Percentiles rank a stretch among this genome's conserved stretches.
Evolutionary conservation across 2,113 vertebrate genomes (phyloP).

Genomic region (Oenanthe melanoleuca): DNA sequence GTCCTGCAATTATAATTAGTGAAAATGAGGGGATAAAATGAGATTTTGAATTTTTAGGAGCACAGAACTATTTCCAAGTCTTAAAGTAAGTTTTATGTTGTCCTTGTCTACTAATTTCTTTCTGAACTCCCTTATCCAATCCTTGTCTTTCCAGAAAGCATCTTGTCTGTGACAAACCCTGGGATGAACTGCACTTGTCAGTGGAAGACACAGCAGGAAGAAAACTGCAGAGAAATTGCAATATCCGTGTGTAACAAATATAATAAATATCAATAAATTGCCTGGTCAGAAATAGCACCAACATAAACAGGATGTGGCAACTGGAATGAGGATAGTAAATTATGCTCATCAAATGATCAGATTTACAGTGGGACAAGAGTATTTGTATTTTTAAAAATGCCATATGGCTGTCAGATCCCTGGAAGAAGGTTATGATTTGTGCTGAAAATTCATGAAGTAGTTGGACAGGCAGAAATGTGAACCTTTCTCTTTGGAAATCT

Average conservation of each 20-base stretch:
- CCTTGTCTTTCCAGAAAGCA: background rate
- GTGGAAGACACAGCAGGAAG: background rate
- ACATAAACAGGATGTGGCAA: background rate
- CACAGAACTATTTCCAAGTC: background rate
- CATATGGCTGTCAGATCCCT: background rate
- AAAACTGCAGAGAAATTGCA: background rate
- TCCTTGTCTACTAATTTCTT: background rate
- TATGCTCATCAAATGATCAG: background rate
- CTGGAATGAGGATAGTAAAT: background rate
- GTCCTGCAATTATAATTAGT: conserved; percentile 31
- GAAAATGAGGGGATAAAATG: conserved; percentile 28
- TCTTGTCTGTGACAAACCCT: background rate
- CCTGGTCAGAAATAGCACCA: background rate
- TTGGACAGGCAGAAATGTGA: background rate
- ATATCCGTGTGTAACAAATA: background rate
- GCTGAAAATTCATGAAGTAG: background rate
- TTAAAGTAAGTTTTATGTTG: background rate
- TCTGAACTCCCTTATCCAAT: background rate
- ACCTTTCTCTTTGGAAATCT: background rate
- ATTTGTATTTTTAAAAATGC: background rate
- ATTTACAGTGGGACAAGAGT: background rate
- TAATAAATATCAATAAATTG: background rate
- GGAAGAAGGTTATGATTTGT: background rate
- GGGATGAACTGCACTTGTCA: background rate
- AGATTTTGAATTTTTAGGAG: conserved; percentile 28